Evolutionary conservation across 1,140 invertebrate genomes (phyloP), one percentile per base, ranked within the genome.

Genomic region (Macrosteles quadrilineatus): DNA sequence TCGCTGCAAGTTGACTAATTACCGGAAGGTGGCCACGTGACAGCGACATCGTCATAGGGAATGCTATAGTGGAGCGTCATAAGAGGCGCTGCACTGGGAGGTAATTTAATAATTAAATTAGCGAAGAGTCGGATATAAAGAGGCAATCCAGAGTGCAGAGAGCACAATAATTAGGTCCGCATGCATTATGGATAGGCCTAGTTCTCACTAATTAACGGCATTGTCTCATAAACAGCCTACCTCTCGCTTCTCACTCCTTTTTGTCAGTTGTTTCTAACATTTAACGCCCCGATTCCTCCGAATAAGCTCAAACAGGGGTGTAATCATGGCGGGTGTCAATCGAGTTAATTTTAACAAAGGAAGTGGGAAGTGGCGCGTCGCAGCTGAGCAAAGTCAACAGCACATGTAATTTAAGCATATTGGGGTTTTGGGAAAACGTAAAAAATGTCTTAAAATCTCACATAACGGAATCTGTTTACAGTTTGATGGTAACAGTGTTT

Each of bases 71-170:
- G 32, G n/a, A n/a, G 4, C 47, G 21, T 50, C 3, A 50, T n/a
- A 19, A 50, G 47, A 50, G 47, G 47, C 47, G 47, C 47, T 50
- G 47, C 47, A 50, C 6, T n/a, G 47, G n/a, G 3, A 21, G 6
- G 47, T 50, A 50, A 50, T 50, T 50, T 50, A 50, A 50, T 50
- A 50, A 50, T 9, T 50, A 50, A 50, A 50, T 50, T 50, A 50
- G 47, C 47, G 3, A 50, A 50, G 47, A 50, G 21, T 21, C 47
- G 47, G 6, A 50, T 50, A 50, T 50, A 50, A 50, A 50, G 47
- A 50, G 47, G 47, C 47, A 50, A 50, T 50, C 47, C 47, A 50
- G 47, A n/a, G 47, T 50, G 47, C 47, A 50, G 47, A 50, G 47
- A 6, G 47, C 47, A 50, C 47, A 17, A 50, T 50, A 50, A 50